Base-by-base conservation (phyloP, 2,888 invertebrate species). In the Isoperla grammatica region DNA sequence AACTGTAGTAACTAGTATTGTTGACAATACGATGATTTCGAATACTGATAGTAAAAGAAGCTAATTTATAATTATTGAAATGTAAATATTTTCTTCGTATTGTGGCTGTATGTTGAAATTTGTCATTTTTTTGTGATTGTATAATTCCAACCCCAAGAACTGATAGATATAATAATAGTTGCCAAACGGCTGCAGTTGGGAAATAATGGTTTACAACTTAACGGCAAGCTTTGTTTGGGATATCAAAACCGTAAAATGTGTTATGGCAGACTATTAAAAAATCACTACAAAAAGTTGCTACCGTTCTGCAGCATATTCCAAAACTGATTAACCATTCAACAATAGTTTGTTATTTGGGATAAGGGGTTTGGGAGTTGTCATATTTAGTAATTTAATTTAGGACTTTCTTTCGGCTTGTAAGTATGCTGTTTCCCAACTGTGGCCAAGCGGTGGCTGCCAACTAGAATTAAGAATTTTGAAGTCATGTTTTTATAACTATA, bases 21-120 rank as follows among this genome's bases (percentile, higher is more conserved):
- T 60, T 56, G 60, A 60, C 60, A 60, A 60, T 60, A 60, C 55
- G 48, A 40, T 60, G 29, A 60, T 60, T 60, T 56, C 49, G 56
- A 43, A 59, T 45, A 59, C 53, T 35, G 48, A 56, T 43, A 46
- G 48, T 29, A 57, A 45, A 57, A 56, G 43, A 39, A 45, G 59
- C 53, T 59, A 59, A 59, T 59, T 59, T 59, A 59, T 54, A 43
- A 59, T 23, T 17, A 54, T 22, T 58, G 50, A 53, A 43, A 53
- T 53, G 54, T 57, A 48, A 13, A 54, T 43, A 54, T 54, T 59
- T 59, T 54, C 54, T 42, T 37, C 20, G 22, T 19, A 35, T 39
- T 55, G 39, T 37, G 19, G 13, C 19, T 15, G 19, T 49, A 19
- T 17, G 19, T 49, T 49, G 23, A 22, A 49, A 49, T 49, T 19